A percentile compares a stretch with the other conserved stretches of the same genome.
These are phyloP conservation scores for Nothocercus nigrocapillus DNA, from an alignment of 2,113 vertebrate genomes.

Conservation along the genomic window DNA sequence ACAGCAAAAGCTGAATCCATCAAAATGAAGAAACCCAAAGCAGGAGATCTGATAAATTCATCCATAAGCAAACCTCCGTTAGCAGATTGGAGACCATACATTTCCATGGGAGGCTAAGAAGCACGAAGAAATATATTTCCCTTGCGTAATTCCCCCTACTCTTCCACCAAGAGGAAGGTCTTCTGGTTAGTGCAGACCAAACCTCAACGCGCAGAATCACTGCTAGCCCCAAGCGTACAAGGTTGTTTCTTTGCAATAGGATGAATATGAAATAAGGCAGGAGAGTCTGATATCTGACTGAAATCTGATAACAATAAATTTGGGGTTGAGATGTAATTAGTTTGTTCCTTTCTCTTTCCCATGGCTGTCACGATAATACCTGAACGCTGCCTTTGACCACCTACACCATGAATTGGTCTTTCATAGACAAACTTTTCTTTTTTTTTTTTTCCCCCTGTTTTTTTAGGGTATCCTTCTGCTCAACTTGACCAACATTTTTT, in stretches of 20 bases:
- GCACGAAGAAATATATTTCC: not conserved
- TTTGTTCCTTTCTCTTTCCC: not conserved
- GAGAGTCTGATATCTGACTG: too few relatives aligned
- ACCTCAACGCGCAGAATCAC: constrained; percentile 8
- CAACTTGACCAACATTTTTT: not conserved
- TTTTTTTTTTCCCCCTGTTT: rapidly evolving
- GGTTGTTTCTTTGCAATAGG: not conserved
- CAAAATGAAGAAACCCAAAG: not conserved
- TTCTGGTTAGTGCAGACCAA: constrained; percentile 61
- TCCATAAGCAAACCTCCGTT: not conserved
- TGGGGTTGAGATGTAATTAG: too few relatives aligned
- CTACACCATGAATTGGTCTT: not conserved
- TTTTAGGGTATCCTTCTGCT: not conserved
- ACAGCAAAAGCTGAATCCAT: not conserved
- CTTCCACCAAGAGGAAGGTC: constrained; percentile 9
- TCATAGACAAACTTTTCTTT: not conserved
- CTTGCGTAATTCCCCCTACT: too few relatives aligned
- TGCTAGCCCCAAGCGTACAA: not conserved
- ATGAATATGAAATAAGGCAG: not conserved
- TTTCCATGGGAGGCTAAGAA: not conserved
- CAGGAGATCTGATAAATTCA: not conserved
- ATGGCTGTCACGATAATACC: not conserved
- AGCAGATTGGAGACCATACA: not conserved
- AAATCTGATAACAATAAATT: too few relatives aligned
- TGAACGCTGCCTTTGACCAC: not conserved